Evolutionary conservation across 37 sponge, comb jelly and placozoan genomes (phyloP), one percentile per base, ranked within the genome.

Genomic region (Spongilla lacustris): DNA sequence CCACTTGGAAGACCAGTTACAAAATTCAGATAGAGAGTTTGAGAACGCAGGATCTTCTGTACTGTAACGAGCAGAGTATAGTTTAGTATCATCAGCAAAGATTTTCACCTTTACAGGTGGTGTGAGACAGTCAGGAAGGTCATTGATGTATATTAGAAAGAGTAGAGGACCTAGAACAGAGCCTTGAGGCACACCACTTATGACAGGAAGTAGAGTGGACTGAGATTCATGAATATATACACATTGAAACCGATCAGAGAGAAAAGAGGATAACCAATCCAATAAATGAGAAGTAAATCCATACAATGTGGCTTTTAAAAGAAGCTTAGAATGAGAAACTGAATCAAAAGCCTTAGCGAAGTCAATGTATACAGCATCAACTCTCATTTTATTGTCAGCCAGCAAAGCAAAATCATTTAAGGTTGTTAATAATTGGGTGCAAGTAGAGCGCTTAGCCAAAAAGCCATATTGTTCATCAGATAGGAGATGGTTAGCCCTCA

Each of bases 81-180:
- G 71, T 28, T 70, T 70, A 28, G 71, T 70, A 70, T 70, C 71
- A 70, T 70, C 71, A 70, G 71, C 71, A 70, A 29, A 70, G 71
- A 70, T 29, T 70, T 29, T 29, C 41, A 41, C 41, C 41, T 41
- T 41, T 41, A 41, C 41, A 41, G 41, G 41, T 41, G 41, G 41
- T 41, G 41, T 41, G 41, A 41, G 41, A 41, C 41, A 41, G 41
- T 41, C 41, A 41, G 41, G 41, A 9, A 41, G 41, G 41, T 41
- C 41, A 41, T 41, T 41, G 41, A 41, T 41, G 41, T 41, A 41
- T 41, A 41, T 41, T 41, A 41, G 41, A 41, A 41, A 70, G 26
- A 70, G 29, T 28, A 70, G 29, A 28, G 71, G 71, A 29, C 71
- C 71, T 70, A 70, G 29, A 29, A 28, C 26, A 28, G 71, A 70